These are phyloP conservation scores for Nomada ruficornis DNA, from an alignment of 2,888 invertebrate species.

Conservation along the genomic window DNA sequence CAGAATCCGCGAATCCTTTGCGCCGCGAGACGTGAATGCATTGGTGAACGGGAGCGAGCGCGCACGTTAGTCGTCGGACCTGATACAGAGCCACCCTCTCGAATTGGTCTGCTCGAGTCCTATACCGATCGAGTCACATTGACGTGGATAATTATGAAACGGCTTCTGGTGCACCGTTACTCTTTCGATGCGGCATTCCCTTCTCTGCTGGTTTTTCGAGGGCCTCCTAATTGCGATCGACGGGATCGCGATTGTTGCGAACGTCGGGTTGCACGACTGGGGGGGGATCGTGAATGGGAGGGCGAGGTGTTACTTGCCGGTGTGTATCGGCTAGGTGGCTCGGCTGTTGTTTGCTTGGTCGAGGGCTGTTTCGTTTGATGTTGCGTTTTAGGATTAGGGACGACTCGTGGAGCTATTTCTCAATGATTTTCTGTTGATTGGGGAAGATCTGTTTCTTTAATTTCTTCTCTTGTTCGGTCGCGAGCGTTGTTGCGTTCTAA, in stretches of 20 bases:
- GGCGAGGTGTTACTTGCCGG: neutral
- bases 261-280: neutral
- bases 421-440: too few species aligned
- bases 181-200: neutral
- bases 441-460: too few species aligned
- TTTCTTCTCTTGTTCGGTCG: too few species aligned
- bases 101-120: slow-evolving; percentile 72
- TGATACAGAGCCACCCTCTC: slow-evolving; percentile 69
- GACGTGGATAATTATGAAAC: slow-evolving; percentile 63
- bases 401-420: neutral
- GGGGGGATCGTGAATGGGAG: neutral
- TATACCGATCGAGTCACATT: slow-evolving; percentile 52
- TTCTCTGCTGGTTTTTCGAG: slow-evolving; percentile 26
- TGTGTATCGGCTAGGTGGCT: neutral
- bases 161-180: neutral
- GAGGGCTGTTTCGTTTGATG: neutral
- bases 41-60: slow-evolving; percentile 57
- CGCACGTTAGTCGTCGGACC: slow-evolving; percentile 27
- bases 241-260: slow-evolving; percentile 37
- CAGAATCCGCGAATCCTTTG: slow-evolving; percentile 59
- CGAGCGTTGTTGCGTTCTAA: too few species aligned
- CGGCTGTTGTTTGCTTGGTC: neutral
- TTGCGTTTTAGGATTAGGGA: neutral
- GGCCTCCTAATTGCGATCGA: slow-evolving; percentile 45
- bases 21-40: slow-evolving; percentile 57